phyloP scores from a whole-genome alignment of 2,113 vertebrate genomes.

The Oreochromis aureus region DNA sequence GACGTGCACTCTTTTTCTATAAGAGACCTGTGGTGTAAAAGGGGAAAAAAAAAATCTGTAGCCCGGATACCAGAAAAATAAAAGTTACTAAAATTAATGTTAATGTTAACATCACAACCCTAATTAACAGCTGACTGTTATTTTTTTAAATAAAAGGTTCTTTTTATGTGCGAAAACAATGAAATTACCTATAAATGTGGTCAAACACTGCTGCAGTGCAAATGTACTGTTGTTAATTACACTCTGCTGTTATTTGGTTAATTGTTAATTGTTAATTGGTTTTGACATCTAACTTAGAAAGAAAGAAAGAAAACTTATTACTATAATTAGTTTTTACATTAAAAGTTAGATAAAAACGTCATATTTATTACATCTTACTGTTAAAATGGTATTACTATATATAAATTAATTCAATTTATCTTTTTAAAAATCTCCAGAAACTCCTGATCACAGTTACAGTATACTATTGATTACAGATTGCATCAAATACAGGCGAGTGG shows the following conservation, averaged over 20 bases:
- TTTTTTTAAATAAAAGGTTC: accelerated
- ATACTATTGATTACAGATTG: not conserved
- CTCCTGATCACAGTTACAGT: not conserved
- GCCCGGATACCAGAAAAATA: not conserved
- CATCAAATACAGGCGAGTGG: not conserved
- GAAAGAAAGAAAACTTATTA: not conserved
- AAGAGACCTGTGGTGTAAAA: not conserved
- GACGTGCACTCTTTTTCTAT: not conserved
- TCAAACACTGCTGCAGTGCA: not conserved
- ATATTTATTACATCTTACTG: not conserved
- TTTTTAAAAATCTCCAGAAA: not conserved
- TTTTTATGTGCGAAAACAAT: not conserved
- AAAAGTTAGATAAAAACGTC: accelerated
- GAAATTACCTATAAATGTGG: not conserved
- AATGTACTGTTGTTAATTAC: not conserved
- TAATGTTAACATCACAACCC: not conserved
- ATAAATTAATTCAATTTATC: not conserved
- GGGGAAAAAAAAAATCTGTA: not conserved
- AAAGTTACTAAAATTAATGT: not conserved
- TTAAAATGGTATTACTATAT: not conserved
- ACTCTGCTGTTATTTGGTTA: accelerated
- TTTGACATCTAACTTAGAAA: not conserved
- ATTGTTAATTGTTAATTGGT: not conserved
- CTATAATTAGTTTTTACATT: not conserved
- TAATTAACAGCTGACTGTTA: not conserved